A percentile compares a stretch with the other conserved stretches of the same genome.
Evolutionary conservation across 1,140 invertebrate species (phyloP).

Genomic region (Ephestia elutella): DNA sequence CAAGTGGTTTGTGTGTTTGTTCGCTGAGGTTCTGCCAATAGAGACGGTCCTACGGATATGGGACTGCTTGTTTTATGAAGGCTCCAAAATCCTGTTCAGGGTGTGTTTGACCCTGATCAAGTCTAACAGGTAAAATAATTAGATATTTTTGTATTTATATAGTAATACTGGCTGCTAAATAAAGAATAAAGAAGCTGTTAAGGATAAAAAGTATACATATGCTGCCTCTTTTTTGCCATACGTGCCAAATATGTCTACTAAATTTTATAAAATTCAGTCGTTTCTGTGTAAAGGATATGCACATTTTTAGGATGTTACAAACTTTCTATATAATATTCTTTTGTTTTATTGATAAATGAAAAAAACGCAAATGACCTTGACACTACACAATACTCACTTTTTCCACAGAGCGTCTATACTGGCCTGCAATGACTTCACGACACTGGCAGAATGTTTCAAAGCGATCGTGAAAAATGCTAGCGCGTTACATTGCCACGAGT

Average conservation of each 20-base stretch:
- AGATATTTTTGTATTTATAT: too few relatives aligned
- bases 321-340: too few relatives aligned
- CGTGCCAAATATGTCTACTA: too few relatives aligned
- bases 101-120: slow-evolving; percentile 90
- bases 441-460: slow-evolving; percentile 85
- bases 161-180: not conserved
- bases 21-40: slow-evolving; percentile 91
- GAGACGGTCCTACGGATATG: slow-evolving; percentile 94
- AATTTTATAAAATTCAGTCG: too few relatives aligned
- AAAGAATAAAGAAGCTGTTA: too few relatives aligned
- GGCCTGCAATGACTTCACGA: slow-evolving; percentile 83
- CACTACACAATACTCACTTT: not conserved
- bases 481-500: slow-evolving; percentile 86
- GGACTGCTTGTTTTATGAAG: slow-evolving; percentile 97
- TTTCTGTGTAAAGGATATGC: too few relatives aligned
- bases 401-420: slow-evolving; percentile 76
- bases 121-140: slow-evolving; percentile 75
- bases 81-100: slow-evolving; percentile 88
- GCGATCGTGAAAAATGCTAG: slow-evolving; percentile 82
- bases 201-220: too few relatives aligned
- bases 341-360: too few relatives aligned
- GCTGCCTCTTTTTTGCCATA: too few relatives aligned
- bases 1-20: slow-evolving; percentile 96
- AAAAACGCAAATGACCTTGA: too few relatives aligned
- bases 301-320: too few relatives aligned